A percentile compares a stretch with the other conserved stretches of the same genome.
phyloP scores from a whole-genome alignment of 2,888 invertebrate species.

The Ophion slaviceki region DNA sequence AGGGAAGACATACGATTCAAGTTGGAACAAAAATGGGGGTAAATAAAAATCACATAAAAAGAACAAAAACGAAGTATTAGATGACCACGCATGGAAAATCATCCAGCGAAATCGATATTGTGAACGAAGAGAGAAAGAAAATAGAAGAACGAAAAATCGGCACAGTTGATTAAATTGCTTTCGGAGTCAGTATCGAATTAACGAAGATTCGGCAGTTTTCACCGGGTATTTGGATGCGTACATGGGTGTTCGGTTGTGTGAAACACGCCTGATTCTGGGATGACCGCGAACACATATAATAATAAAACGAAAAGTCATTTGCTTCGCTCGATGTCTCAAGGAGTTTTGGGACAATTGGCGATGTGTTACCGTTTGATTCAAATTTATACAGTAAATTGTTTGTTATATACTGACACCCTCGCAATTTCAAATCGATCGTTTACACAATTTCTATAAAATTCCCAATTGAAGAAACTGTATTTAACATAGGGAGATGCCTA shows the following conservation, averaged over 20 bases:
- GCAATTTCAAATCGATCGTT: too few species aligned
- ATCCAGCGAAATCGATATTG: background rate
- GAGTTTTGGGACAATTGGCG: too few species aligned
- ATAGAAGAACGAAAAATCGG: conserved; percentile 6
- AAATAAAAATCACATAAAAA: conserved; percentile 16
- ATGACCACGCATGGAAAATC: too few species aligned
- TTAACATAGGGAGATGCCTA: too few species aligned
- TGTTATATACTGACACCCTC: too few species aligned
- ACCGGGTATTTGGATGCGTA: background rate
- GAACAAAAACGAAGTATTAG: conserved; percentile 20
- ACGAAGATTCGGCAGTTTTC: conserved; percentile 30
- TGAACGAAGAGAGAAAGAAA: conserved; percentile 20
- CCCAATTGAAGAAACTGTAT: too few species aligned
- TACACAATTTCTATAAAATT: too few species aligned
- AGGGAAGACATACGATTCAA: conserved; percentile 6
- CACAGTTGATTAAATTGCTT: conserved; percentile 48
- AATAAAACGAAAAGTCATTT: conserved; percentile 34
- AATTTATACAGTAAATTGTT: too few species aligned
- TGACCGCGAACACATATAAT: background rate
- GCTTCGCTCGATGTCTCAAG: conserved; percentile 51
- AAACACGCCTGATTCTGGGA: conserved; percentile 5
- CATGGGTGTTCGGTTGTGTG: conserved; percentile 2
- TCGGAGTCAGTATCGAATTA: conserved; percentile 68
- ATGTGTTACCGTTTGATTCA: too few species aligned
- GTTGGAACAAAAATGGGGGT: conserved; percentile 3